A percentile compares a stretch with the other conserved stretches of the same genome.
Evolutionary conservation across 2,888 invertebrate genomes (phyloP).

Genomic region (Machimus atricapillus): DNA sequence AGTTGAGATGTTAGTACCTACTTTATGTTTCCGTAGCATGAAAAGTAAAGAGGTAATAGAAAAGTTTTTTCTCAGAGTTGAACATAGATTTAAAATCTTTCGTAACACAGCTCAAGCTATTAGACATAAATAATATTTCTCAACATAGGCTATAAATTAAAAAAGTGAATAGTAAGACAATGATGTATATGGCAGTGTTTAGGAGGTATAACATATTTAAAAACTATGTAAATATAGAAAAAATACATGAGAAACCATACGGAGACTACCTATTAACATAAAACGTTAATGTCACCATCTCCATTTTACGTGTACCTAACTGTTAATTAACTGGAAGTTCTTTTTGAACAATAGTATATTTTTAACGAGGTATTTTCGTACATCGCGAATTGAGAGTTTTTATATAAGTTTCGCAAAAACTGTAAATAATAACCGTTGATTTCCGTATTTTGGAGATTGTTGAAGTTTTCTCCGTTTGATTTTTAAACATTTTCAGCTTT

Average conservation of each 20-base stretch:
- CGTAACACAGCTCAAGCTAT: not conserved
- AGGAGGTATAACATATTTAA: not conserved
- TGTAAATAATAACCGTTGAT: not conserved
- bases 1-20: no score
- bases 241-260: not conserved
- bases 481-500: not conserved
- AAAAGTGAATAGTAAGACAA: not conserved
- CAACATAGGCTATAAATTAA: not conserved
- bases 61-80: not conserved
- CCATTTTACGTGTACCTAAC: not conserved
- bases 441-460: not conserved
- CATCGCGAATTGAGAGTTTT: not conserved
- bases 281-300: not conserved
- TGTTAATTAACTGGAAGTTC: not conserved
- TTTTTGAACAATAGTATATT: not conserved
- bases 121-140: not conserved
- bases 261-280: slow-evolving; percentile 2
- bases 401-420: not conserved
- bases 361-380: not conserved
- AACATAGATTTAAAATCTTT: not conserved
- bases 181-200: not conserved
- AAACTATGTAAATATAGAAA: not conserved
- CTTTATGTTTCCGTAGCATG: not conserved
- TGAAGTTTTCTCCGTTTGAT: not conserved
- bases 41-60: not conserved